Base-by-base conservation (phyloP, 2,113 vertebrate genomes). In the Garra rufa region DNA sequence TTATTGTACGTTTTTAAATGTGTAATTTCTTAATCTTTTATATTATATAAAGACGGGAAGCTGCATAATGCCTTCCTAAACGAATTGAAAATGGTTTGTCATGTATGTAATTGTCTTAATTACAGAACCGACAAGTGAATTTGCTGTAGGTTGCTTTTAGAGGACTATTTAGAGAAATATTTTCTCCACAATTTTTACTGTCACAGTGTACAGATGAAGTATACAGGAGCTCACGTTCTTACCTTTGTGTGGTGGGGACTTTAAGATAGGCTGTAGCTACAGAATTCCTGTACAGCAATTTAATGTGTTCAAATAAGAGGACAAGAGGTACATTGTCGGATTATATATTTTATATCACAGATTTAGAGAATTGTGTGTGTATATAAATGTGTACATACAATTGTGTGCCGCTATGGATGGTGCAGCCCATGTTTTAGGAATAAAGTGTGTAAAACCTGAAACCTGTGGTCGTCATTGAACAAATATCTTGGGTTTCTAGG, bases 1-100 rank as follows among this genome's bases (percentile, higher is more conserved):
- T 99, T 99, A 99, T 99, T 99, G 96, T 98, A 99, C 96, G 96
- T 99, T 99, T 99, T 99, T 99, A 99, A 98, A 99, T 98, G 97
- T 99, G 97, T 97, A 97, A 97, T 99, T 99, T 98, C 97, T 97
- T 98, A 98, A 98, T 97, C 97, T 98, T 99, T 98, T 98, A 97
- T 98, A 98, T 97, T 94, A 93, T 93, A 92, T 96, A 97, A 96
- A 96, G 96, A 96, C 96, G 96, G 96, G 97, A 97, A 97, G 96
- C 96, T 97, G 96, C 97, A 96, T 95, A 94, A 94, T 90, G 94
- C 96, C 97, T 98, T 98, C 96, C 96, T 96, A 96, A 96, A 98
- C 97, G 97, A 98, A 98, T 98, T 96, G 96, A 98, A 96, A 97
- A 96, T 85, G 97, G 95, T 98, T 96, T 96, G 95, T 97, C 96